Percentiles rank a stretch among this genome's conserved stretches.
These are phyloP conservation scores for Philereme vetulata DNA, from an alignment of 2,888 invertebrate genomes.

Conservation along the genomic window DNA sequence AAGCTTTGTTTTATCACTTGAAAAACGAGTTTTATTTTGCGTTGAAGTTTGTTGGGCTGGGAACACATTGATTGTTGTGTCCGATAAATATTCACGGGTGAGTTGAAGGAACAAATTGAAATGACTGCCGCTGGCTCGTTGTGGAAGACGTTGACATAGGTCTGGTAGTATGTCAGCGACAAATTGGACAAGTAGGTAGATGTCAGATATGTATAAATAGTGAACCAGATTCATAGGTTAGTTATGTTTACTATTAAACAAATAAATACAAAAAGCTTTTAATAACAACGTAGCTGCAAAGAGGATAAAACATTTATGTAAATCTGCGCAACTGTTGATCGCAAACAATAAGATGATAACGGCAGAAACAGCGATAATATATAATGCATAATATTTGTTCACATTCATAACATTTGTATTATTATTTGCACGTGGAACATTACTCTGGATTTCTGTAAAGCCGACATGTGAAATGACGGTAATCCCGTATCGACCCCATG, in stretches of 20 bases:
- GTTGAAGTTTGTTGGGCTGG: conserved; percentile 12
- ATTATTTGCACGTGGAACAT: conserved; percentile 56
- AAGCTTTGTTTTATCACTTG: conserved; percentile 41
- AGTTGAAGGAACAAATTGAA: conserved; percentile 21
- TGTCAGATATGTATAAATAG: conserved; percentile 1
- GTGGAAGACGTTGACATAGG: conserved; percentile 23
- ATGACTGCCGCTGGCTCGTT: conserved; percentile 18
- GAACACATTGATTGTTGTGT: conserved; percentile 14
- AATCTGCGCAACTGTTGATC: conserved; percentile 16
- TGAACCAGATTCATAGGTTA: neutral
- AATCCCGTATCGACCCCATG: conserved; percentile 62
- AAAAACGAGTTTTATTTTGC: conserved; percentile 27
- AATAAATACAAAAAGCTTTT: neutral
- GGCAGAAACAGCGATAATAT: conserved; percentile 6
- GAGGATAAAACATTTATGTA: conserved; percentile 1
- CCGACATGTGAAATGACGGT: conserved; percentile 70
- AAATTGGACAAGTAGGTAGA: conserved; percentile 7
- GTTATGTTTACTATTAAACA: conserved; percentile 1
- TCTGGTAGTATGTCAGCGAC: conserved; percentile 11
- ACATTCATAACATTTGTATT: conserved; percentile 17
- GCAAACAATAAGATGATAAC: conserved; percentile 7
- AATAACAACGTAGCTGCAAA: conserved; percentile 2
- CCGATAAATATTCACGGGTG: conserved; percentile 19
- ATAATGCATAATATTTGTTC: conserved; percentile 12
- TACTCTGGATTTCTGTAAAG: conserved; percentile 61